Evolutionary conservation across 2,113 vertebrate species (phyloP), one percentile per base, ranked within the genome.

Genomic region (Bujurquina vittata): DNA sequence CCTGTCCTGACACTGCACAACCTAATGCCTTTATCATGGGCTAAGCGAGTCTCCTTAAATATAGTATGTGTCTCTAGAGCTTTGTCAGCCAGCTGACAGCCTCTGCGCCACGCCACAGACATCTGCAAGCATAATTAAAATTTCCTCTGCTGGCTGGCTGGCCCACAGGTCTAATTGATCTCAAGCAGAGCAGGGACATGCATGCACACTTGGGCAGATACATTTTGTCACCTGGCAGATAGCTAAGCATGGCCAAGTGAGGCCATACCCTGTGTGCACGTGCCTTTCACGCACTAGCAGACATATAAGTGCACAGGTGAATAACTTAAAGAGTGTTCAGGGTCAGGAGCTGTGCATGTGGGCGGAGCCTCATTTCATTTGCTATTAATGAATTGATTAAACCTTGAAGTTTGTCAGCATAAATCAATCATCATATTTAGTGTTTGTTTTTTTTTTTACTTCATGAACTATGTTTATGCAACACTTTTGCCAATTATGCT

Each of bases 121-220:
- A 91, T 89, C 84, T 88, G 84, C 84, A 80, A 86, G 83, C 79
- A 74, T 93, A 91, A 95, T 92, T 91, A 88, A 91, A 84, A 89
- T 88, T 79, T 81, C 80, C 82, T 75, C 57, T 49, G 35, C 83
- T 80, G 89, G 75, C 83, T 80, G 89, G 75, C 90, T 55, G 40
- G 49, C 29, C 12, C 84, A 54, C 60, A 65, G 86, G 63, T 85
- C 80, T 91, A 92, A 94, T 92, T 91, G 91, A 93, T 92, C 85
- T 86, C 75, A 75, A 84, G 85, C 80, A 55, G 86, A 89, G 84
- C 79, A 35, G 46, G 79, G 74, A 84, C 84, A 84, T 69, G 10
- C 29, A 43, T 54, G 26, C 78, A 61, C 77, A 37, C 65, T 20
- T 31, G 10, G n/a, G 59, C 55, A 77, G 18, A 29, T 46, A 55